A percentile compares a stretch with the other conserved stretches of the same genome.
phyloP scores from a whole-genome alignment of 2,113 vertebrate genomes.

The Phycodurus eques region DNA sequence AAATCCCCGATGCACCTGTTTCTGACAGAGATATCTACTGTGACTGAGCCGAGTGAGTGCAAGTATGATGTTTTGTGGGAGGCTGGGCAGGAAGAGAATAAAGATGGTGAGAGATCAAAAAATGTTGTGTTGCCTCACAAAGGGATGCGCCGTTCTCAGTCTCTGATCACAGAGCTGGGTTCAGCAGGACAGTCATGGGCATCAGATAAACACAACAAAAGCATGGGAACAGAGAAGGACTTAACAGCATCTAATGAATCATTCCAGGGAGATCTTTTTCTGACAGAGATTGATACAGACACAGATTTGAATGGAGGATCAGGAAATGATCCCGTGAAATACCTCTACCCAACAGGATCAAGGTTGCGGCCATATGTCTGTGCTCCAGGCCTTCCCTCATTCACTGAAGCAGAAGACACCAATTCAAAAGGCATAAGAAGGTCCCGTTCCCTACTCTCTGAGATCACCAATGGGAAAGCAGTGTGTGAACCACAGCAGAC shows the following conservation, averaged over 20 bases:
- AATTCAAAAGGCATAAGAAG: conserved; percentile 67
- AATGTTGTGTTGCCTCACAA: conserved; percentile 58
- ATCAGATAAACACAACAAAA: conserved; percentile 43
- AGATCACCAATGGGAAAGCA: conserved; percentile 54
- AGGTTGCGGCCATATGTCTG: conserved; percentile 60
- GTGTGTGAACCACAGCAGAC: conserved; percentile 35
- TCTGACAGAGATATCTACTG: conserved; percentile 73
- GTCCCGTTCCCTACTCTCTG: conserved; percentile 68
- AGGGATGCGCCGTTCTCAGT: conserved; percentile 73
- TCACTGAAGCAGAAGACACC: conserved; percentile 65
- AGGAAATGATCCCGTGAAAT: conserved; percentile 64
- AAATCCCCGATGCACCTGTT: conserved; percentile 80
- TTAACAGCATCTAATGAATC: conserved; percentile 46
- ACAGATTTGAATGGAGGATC: conserved; percentile 49
- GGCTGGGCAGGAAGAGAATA: conserved; percentile 45
- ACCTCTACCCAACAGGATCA: conserved; percentile 64
- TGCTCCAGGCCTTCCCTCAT: conserved; percentile 54
- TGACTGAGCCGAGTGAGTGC: conserved; percentile 56
- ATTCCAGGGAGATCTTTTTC: conserved; percentile 73
- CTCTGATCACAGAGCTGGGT: conserved; percentile 69
- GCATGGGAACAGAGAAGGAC: conserved; percentile 25
- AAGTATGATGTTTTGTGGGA: conserved; percentile 58
- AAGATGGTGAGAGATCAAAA: conserved; percentile 54
- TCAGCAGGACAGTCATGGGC: conserved; percentile 58
- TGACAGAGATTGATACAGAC: conserved; percentile 75